phyloP scores from a whole-genome alignment of 1,140 invertebrate species.

The Notospermus geniculatus region DNA sequence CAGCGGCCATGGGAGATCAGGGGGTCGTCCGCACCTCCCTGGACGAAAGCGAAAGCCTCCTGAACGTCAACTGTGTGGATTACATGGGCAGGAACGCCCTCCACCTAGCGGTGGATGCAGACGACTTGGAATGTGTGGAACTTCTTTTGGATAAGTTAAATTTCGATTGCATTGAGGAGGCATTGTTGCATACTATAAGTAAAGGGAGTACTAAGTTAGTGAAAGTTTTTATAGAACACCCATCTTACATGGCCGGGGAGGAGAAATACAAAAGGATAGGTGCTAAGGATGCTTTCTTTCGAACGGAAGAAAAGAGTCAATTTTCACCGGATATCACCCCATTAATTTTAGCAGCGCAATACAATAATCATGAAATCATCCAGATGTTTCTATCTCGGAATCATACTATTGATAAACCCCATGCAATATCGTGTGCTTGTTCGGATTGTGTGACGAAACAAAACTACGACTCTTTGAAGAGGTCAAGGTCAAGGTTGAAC shows the following conservation, averaged over 20 bases:
- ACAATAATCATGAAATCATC: constrained; percentile 56
- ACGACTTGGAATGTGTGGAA: constrained; percentile 51
- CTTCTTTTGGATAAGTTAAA: constrained; percentile 45
- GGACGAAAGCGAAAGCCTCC: constrained; percentile 40
- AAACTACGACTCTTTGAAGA: constrained; percentile 50
- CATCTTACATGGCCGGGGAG: constrained; percentile 49
- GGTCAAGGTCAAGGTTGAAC: constrained; percentile 52
- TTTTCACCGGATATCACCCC: constrained; percentile 54
- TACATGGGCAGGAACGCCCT: constrained; percentile 52
- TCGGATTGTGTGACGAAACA: constrained; percentile 59
- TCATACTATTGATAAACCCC: constrained; percentile 59
- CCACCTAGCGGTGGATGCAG: constrained; percentile 53
- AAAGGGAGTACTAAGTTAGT: constrained; percentile 53
- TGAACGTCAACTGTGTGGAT: constrained; percentile 51
- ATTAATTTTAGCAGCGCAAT: constrained; percentile 53
- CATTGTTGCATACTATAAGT: constrained; percentile 54
- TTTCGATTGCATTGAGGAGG: constrained; percentile 52
- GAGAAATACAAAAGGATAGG: constrained; percentile 45
- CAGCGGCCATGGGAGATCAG: constrained; percentile 52
- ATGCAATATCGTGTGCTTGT: constrained; percentile 63
- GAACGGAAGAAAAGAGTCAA: constrained; percentile 48
- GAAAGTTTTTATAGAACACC: constrained; percentile 52
- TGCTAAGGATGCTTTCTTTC: constrained; percentile 46
- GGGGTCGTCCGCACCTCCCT: constrained; percentile 46
- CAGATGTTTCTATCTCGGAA: constrained; percentile 54